Conservation (phyloP, 1,140 invertebrate genomes). For the Ips typographus region DNA sequence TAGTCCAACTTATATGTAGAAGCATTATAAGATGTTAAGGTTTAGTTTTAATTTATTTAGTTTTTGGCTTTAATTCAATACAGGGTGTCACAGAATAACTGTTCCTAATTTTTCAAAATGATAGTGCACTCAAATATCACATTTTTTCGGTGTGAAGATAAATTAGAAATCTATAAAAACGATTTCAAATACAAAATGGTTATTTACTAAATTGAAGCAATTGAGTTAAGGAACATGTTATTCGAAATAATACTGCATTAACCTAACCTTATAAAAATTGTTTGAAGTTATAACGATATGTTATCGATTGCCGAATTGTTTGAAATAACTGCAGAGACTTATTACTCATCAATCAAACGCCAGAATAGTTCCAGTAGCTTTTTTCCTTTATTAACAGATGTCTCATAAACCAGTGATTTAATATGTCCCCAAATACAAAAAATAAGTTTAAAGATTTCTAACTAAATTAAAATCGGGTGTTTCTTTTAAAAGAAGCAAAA, state of each 20-base stretch:
- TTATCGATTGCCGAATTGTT: not conserved
- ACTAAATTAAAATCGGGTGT: no score
- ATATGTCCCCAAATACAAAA: not conserved
- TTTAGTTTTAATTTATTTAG: not conserved
- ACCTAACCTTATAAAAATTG: not conserved
- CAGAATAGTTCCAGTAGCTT: not conserved
- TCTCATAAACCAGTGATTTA: conserved; percentile 5
- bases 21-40: not conserved
- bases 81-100: not conserved
- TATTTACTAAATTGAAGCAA: not conserved
- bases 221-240: not conserved
- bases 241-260: not conserved
- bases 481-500: no score
- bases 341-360: not conserved
- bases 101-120: not conserved
- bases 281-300: not conserved
- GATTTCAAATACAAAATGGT: no score
- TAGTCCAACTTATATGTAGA: no score
- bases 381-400: not conserved
- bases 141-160: not conserved
- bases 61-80: not conserved
- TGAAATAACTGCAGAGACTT: not conserved
- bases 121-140: not conserved
- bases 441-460: not conserved
- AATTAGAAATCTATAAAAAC: not conserved